phyloP scores from a whole-genome alignment of 2,797 vertebrate species.

The Phylloscopus collybita region DNA sequence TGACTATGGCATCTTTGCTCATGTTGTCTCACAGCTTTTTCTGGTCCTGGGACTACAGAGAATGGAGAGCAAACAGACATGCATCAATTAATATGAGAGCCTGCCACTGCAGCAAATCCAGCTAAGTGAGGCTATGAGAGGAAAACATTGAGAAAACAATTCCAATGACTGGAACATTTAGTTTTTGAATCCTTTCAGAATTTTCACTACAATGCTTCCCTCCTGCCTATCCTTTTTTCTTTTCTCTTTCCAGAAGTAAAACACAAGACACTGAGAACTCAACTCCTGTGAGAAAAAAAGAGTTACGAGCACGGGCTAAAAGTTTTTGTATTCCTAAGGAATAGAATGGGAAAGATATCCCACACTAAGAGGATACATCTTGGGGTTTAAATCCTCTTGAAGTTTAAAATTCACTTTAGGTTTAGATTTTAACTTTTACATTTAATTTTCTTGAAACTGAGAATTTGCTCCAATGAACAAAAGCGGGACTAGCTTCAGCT shows the following conservation, averaged over 20 bases:
- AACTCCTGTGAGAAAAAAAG: neutral
- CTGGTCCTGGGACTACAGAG: neutral
- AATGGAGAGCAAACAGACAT: neutral
- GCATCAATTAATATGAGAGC: neutral
- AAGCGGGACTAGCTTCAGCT: neutral
- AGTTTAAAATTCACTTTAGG: neutral
- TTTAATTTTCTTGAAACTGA: neutral
- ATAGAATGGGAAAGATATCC: neutral
- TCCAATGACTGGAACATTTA: neutral
- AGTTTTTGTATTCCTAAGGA: neutral
- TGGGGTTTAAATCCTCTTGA: neutral
- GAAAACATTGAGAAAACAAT: neutral
- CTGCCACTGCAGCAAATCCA: neutral
- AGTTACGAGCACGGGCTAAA: neutral
- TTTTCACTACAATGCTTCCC: neutral
- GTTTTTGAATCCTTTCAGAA: neutral
- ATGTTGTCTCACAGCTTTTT: accelerated
- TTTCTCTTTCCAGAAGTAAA: neutral
- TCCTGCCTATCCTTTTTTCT: neutral
- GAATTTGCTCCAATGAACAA: neutral
- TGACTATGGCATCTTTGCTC: neutral
- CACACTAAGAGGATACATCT: neutral
- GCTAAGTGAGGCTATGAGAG: neutral
- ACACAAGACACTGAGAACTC: neutral
- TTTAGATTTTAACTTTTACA: neutral